Base-by-base conservation (phyloP, 2,888 invertebrate species). In the Polyommatus iphigenia region DNA sequence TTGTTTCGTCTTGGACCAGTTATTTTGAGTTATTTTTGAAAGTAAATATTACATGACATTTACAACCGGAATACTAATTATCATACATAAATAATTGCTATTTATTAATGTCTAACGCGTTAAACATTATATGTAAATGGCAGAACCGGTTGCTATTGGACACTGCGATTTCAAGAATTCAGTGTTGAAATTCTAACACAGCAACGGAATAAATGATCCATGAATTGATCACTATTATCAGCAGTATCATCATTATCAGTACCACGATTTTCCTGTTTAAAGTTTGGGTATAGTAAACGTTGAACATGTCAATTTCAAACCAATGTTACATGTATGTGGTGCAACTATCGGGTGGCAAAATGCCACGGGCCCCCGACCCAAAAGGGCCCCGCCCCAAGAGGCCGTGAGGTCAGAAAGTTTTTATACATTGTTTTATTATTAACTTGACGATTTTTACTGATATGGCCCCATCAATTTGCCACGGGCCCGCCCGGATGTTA, bases 1-100 rank as follows among this genome's bases (percentile, higher is more conserved):
- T 20, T 54, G 2, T 10, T 15, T 29, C 67, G 67, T 24, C 67
- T 67, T 29, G 5, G 29, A 29, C 29, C 29, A 29, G 29, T 67
- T 7, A 67, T 18, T 13, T 24, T 0, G 24, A 75, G 24, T 75
- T 50, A 75, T 50, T 50, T 46, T 75, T 7, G 75, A 75, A 75
- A 75, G 75, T 75, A 75, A 50, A 54, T 50, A 75, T 75, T 32
- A 29, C 54, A 54, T 50, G 75, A 75, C 54, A 75, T 75, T 75
- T 54, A 75, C 24, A 75, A 75, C 75, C 24, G 18, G 54, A 73
- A 54, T 75, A 20, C 50, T 32, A 29, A 54, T 75, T 29, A 54
- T 5, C 20, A 32, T 75, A 72, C 41, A 72, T 41, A 46, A 73
- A 73, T 73, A 73, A 50, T 73, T 73, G 20, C 73, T 46, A 73